These are phyloP conservation scores for Pachydiplax longipennis DNA, from an alignment of 2,888 invertebrate genomes.

Conservation along the genomic window DNA sequence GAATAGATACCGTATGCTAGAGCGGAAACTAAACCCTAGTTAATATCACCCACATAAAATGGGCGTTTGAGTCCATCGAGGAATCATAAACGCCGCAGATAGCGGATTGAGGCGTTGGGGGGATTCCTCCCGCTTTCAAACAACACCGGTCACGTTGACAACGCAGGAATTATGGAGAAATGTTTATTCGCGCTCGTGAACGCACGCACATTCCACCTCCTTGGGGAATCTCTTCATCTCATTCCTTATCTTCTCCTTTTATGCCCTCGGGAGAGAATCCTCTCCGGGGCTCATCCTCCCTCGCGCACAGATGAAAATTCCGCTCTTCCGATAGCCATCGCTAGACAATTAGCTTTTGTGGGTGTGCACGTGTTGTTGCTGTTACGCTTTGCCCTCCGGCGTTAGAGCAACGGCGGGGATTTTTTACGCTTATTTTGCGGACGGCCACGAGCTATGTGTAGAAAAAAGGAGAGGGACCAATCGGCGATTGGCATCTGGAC, in stretches of 20 bases:
- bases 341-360: conserved; percentile 30
- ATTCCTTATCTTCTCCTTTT: background rate
- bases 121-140: too few relatives aligned
- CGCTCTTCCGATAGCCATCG: conserved; percentile 6
- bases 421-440: background rate
- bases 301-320: background rate
- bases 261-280: background rate
- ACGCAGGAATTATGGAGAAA: too few relatives aligned
- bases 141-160: too few relatives aligned
- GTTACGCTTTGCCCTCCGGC: background rate
- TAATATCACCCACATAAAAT: too few relatives aligned
- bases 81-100: too few relatives aligned
- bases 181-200: too few relatives aligned
- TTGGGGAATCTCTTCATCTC: background rate
- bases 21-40: too few relatives aligned
- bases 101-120: too few relatives aligned
- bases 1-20: too few relatives aligned
- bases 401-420: background rate
- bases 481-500: conserved; percentile 21
- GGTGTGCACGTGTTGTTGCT: conserved; percentile 32
- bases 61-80: too few relatives aligned
- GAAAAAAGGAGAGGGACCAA: background rate
- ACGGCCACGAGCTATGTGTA: background rate
- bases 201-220: background rate
- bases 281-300: background rate